Evolutionary conservation across 2,888 invertebrate species (phyloP).

Genomic region (Sceliomorpha sp.): DNA sequence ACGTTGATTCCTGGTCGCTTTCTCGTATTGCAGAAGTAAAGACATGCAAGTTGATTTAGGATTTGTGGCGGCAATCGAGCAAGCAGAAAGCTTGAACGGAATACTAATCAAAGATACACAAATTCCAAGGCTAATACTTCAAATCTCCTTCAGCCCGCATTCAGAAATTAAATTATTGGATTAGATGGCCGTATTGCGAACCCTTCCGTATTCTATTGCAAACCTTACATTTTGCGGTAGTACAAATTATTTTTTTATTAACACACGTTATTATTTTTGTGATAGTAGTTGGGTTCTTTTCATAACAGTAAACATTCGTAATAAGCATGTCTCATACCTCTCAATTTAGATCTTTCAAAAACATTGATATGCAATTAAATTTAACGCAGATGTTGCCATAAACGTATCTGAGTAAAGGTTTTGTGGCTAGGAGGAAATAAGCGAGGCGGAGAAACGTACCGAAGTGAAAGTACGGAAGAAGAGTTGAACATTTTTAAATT

Average conservation of each 20-base stretch:
- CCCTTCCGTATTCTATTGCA: conserved; percentile 60
- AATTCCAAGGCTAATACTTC: conserved; percentile 80
- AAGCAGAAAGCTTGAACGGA: conserved; percentile 72
- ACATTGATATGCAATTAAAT: no score
- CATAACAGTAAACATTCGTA: no score
- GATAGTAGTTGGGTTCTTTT: no score
- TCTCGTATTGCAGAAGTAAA: conserved; percentile 58
- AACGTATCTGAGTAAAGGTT: no score
- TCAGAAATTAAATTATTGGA: conserved; percentile 80
- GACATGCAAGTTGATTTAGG: conserved; percentile 75
- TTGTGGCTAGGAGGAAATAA: neutral
- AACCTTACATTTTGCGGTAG: conserved; percentile 24
- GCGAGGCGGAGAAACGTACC: conserved; percentile 9
- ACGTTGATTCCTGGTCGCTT: conserved; percentile 49
- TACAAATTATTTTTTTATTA: no score
- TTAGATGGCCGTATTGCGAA: conserved; percentile 71
- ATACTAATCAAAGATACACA: conserved; percentile 81
- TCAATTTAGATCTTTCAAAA: no score
- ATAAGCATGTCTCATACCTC: no score
- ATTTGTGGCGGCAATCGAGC: conserved; percentile 77
- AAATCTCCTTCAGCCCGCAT: conserved; percentile 79
- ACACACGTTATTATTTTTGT: no score
- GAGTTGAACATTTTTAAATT: conserved; percentile 51
- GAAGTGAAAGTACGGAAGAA: conserved; percentile 31
- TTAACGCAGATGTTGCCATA: no score